Percentiles rank a stretch among this genome's conserved stretches.
Evolutionary conservation across 2,113 vertebrate genomes (phyloP).

Genomic region (Eleginops maclovinus): DNA sequence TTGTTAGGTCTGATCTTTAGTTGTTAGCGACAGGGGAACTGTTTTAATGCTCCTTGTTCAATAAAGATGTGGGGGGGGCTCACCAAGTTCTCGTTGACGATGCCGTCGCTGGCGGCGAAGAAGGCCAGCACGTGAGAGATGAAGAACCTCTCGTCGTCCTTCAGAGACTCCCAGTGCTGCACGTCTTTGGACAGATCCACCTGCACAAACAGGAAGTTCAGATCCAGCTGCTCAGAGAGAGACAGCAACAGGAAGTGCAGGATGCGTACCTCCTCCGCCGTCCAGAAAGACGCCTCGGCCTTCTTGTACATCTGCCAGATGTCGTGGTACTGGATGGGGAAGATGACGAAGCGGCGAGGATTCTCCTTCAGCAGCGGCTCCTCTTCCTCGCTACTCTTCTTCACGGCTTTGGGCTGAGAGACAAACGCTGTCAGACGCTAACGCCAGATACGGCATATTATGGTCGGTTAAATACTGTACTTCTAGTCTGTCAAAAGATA

Average conservation of each 20-base stretch:
- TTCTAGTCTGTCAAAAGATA: too few relatives aligned
- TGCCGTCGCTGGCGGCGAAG: slow-evolving; percentile 97
- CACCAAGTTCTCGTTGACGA: too few relatives aligned
- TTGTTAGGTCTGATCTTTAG: too few relatives aligned
- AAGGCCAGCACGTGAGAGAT: slow-evolving; percentile 96
- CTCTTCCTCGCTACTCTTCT: slow-evolving; percentile 42
- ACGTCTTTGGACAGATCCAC: slow-evolving; percentile 97
- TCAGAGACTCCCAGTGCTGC: slow-evolving; percentile 94
- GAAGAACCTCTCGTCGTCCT: slow-evolving; percentile 92
- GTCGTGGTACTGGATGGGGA: slow-evolving; percentile 96
- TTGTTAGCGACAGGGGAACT: too few relatives aligned
- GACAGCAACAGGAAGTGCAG: too few relatives aligned
- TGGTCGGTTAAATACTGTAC: too few relatives aligned
- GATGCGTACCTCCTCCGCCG: slow-evolving; percentile 92
- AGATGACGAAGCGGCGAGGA: slow-evolving; percentile 93
- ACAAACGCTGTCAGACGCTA: too few relatives aligned
- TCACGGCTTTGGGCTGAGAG: slow-evolving; percentile 44
- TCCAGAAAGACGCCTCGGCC: slow-evolving; percentile 97
- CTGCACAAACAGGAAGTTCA: slow-evolving; percentile 71
- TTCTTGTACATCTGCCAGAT: slow-evolving; percentile 99
- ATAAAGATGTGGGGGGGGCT: too few relatives aligned
- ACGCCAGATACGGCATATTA: too few relatives aligned
- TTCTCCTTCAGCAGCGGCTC: slow-evolving; percentile 95
- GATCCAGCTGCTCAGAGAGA: too few relatives aligned
- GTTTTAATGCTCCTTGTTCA: too few relatives aligned